A percentile compares a stretch with the other conserved stretches of the same genome.
These are phyloP conservation scores for Poeciliopsis turrubarensis DNA, from an alignment of 2,113 vertebrate species.

Conservation along the genomic window DNA sequence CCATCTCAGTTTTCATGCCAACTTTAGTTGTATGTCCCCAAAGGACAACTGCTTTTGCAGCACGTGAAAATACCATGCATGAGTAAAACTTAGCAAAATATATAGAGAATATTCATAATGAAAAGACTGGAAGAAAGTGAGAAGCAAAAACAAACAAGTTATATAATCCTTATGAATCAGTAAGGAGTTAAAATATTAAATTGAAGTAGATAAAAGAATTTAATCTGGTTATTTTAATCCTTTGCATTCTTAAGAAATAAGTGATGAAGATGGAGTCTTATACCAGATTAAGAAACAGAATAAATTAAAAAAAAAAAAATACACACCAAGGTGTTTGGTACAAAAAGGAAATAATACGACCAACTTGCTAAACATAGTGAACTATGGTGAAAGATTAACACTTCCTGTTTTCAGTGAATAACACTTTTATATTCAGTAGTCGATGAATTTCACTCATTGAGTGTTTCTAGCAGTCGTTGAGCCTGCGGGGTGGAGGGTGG, in stretches of 20 bases:
- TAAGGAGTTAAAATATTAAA: too few relatives aligned
- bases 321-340: not conserved
- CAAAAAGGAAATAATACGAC: not conserved
- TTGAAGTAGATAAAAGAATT: not conserved
- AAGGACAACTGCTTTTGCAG: not conserved
- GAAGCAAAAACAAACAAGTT: not conserved
- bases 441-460: not conserved
- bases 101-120: not conserved
- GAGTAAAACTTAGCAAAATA: not conserved
- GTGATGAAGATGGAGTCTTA: not conserved
- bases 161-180: too few relatives aligned
- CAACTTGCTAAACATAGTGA: constrained; percentile 1
- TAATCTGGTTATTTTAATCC: not conserved
- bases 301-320: not conserved
- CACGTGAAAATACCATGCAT: not conserved
- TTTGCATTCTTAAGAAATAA: too few relatives aligned
- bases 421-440: too few relatives aligned
- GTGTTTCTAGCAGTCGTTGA: constrained; percentile 4
- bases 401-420: too few relatives aligned
- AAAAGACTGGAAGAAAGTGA: not conserved
- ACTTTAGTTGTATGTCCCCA: not conserved
- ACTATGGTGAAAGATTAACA: too few relatives aligned
- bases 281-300: not conserved
- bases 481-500: constrained; percentile 28
- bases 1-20: too few relatives aligned